Conservation (phyloP, 2,113 vertebrate species). For the Entomyzon cyanotis region DNA sequence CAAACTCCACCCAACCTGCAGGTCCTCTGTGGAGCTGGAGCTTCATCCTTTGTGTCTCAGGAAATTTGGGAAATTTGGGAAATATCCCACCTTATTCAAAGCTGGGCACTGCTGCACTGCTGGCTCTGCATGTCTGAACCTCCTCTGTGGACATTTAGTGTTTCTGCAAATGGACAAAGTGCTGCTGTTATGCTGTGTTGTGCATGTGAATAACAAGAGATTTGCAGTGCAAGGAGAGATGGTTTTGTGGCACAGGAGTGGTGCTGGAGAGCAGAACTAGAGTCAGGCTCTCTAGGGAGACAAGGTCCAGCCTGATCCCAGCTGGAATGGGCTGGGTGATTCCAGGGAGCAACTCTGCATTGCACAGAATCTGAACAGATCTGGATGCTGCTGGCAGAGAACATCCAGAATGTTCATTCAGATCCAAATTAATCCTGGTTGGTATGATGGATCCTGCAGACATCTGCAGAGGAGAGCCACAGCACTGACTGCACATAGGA, state of each 20-base stretch:
- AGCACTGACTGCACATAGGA: neutral
- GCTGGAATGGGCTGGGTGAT: constrained; percentile 36
- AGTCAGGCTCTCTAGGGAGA: neutral
- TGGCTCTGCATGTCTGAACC: neutral
- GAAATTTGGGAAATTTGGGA: neutral
- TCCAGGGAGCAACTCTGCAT: constrained; percentile 26
- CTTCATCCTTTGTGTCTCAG: neutral
- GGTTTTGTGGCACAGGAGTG: neutral
- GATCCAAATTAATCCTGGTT: constrained; percentile 36
- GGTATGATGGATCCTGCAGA: neutral
- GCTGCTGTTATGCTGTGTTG: rapidly evolving
- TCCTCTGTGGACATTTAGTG: neutral
- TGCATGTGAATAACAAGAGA: neutral
- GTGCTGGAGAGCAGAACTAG: neutral
- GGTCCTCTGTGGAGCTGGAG: neutral
- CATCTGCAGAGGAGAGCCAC: neutral
- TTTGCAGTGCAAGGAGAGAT: neutral
- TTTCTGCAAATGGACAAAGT: neutral
- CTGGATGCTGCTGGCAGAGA: neutral
- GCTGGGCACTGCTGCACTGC: neutral
- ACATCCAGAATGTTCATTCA: constrained; percentile 23
- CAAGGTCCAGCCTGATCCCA: neutral
- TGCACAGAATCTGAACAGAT: neutral
- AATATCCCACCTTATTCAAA: neutral
- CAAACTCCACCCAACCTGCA: neutral